These are phyloP conservation scores for Biston betularia DNA, from an alignment of 2,888 invertebrate genomes.

Conservation along the genomic window DNA sequence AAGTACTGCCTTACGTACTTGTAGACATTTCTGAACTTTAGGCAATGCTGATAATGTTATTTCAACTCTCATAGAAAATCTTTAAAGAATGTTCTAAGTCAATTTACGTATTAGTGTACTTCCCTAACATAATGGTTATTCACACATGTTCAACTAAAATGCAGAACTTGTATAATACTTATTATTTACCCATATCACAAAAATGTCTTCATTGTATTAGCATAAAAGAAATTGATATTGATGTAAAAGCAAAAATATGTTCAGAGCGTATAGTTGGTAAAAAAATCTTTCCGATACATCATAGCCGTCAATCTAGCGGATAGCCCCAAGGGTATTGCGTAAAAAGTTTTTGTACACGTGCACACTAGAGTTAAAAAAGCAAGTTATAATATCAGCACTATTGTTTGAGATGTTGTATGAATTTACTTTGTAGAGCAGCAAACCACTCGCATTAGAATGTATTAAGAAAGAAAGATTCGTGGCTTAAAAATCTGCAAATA, in stretches of 20 bases:
- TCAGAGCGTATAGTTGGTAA: slow-evolving; percentile 73
- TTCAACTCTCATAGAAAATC: too few relatives aligned
- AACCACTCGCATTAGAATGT: too few relatives aligned
- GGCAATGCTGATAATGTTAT: too few relatives aligned
- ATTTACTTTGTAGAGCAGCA: not conserved
- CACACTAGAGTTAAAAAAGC: slow-evolving; percentile 40
- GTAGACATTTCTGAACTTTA: too few relatives aligned
- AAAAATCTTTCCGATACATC: slow-evolving; percentile 82
- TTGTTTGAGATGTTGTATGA: not conserved
- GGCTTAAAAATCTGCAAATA: too few relatives aligned
- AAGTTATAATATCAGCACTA: not conserved
- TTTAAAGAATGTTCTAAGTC: not conserved
- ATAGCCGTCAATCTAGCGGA: slow-evolving; percentile 78
- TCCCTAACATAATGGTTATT: not conserved
- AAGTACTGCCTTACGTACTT: too few relatives aligned
- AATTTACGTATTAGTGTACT: not conserved
- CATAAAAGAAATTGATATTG: slow-evolving; percentile 83
- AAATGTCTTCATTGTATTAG: slow-evolving; percentile 58
- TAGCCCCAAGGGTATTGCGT: slow-evolving; percentile 76
- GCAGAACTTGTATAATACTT: slow-evolving; percentile 19
- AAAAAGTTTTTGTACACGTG: slow-evolving; percentile 66
- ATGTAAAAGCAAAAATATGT: slow-evolving; percentile 86
- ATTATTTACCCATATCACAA: slow-evolving; percentile 56
- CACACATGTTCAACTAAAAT: slow-evolving; percentile 1
- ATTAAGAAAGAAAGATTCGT: too few relatives aligned